Evolutionary conservation across 2,888 invertebrate species (phyloP).

Genomic region (Erpobdella octoculata): DNA sequence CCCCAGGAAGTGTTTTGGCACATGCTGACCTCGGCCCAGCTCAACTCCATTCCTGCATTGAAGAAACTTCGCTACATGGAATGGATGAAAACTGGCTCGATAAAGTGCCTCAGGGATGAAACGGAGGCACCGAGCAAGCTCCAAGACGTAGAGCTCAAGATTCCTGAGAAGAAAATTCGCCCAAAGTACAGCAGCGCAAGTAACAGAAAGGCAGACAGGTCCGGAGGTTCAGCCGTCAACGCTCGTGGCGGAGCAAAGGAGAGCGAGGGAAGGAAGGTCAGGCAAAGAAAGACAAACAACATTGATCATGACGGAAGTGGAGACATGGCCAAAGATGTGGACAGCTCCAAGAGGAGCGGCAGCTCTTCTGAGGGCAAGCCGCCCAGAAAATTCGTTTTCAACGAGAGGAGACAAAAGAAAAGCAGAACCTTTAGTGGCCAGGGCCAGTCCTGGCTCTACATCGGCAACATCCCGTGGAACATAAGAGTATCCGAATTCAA

Average conservation of each 20-base stretch:
- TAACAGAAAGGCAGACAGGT: conserved; percentile 23
- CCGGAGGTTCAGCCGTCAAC: conserved; percentile 32
- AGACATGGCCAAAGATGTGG: not conserved
- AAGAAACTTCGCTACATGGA: conserved; percentile 54
- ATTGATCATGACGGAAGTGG: conserved; percentile 17
- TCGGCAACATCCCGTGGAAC: conserved; percentile 45
- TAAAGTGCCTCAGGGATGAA: not conserved
- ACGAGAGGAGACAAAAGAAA: conserved; percentile 22
- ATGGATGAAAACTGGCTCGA: conserved; percentile 36
- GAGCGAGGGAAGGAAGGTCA: conserved; percentile 31
- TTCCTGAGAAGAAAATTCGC: conserved; percentile 1
- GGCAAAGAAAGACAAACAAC: not conserved
- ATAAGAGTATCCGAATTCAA: conserved; percentile 48
- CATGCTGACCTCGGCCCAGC: conserved; percentile 61
- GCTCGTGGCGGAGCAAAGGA: conserved; percentile 32
- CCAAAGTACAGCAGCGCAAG: conserved; percentile 29
- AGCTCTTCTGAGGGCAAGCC: not conserved
- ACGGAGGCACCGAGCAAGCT: conserved; percentile 3
- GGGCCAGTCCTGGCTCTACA: conserved; percentile 40
- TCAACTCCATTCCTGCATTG: conserved; percentile 67
- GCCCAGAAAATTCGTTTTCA: not conserved
- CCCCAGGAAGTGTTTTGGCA: conserved; percentile 72
- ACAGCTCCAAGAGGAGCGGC: not conserved
- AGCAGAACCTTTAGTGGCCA: conserved; percentile 29
- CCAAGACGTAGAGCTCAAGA: not conserved